phyloP scores from a whole-genome alignment of 2,113 vertebrate genomes.

The Atherinomorus stipes region DNA sequence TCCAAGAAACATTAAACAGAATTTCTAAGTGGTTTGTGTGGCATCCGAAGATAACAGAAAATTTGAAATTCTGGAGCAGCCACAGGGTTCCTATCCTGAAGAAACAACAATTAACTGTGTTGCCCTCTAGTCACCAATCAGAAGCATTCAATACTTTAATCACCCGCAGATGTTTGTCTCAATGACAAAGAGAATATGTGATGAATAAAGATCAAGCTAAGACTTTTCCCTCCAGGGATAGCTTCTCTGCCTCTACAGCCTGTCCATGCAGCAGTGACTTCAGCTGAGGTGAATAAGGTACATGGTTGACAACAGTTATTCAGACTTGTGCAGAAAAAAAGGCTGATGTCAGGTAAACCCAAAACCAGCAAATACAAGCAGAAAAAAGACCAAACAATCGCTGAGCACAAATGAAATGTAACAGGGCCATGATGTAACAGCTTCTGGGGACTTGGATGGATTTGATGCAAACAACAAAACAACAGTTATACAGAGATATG shows the following conservation, averaged over 20 bases:
- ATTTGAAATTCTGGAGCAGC: constrained; percentile 64
- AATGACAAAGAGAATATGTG: constrained; percentile 66
- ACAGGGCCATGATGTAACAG: background rate
- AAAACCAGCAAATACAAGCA: constrained; percentile 1
- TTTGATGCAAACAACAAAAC: background rate
- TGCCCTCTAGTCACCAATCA: constrained; percentile 68
- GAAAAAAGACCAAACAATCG: background rate
- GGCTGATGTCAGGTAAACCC: background rate
- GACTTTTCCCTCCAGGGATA: constrained; percentile 45
- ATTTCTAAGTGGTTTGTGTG: constrained; percentile 56
- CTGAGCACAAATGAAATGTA: background rate
- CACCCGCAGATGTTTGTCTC: constrained; percentile 63
- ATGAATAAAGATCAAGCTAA: constrained; percentile 66
- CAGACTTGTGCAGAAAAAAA: constrained; percentile 1
- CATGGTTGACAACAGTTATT: constrained; percentile 5
- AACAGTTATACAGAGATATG: background rate
- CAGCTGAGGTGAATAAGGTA: background rate
- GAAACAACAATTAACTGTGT: constrained; percentile 70
- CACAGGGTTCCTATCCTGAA: constrained; percentile 42
- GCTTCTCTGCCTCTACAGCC: constrained; percentile 32
- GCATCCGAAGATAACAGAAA: constrained; percentile 53
- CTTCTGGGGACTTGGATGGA: background rate
- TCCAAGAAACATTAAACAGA: constrained; percentile 63
- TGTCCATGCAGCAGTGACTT: constrained; percentile 14
- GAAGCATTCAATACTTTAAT: constrained; percentile 70